Evolutionary conservation across 2,113 vertebrate genomes (phyloP).

Genomic region (Hemichromis elongatus): DNA sequence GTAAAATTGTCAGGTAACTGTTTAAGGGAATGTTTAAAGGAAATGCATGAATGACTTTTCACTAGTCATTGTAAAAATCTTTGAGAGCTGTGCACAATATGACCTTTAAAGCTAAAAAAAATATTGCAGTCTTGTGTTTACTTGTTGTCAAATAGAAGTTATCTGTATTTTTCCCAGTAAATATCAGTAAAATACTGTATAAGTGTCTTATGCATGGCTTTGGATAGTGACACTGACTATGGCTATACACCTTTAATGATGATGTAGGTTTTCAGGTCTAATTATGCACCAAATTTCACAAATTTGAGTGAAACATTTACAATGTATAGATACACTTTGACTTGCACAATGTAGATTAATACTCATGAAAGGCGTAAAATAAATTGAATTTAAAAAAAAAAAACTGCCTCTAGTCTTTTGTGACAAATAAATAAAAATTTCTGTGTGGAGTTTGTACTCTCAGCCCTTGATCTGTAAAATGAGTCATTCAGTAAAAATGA

Average conservation of each 20-base stretch:
- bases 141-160: neutral
- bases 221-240: neutral
- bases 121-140: neutral
- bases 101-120: neutral
- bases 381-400: neutral
- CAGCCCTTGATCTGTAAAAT: neutral
- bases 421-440: neutral
- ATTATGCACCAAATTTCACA: neutral
- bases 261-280: neutral
- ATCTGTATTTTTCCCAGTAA: neutral
- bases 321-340: conserved; percentile 21
- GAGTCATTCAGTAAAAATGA: neutral
- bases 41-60: neutral
- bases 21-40: neutral
- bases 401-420: neutral
- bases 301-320: neutral
- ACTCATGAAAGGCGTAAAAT: conserved; percentile 17
- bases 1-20: neutral
- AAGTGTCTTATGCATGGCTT: conserved; percentile 19
- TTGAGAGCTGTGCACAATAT: neutral
- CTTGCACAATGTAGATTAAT: conserved; percentile 42
- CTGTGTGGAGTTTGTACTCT: neutral
- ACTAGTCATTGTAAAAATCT: neutral
- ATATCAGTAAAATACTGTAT: neutral
- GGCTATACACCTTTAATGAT: neutral